A percentile compares a stretch with the other conserved stretches of the same genome.
These are phyloP conservation scores for Syrista parreyssii DNA, from an alignment of 2,888 invertebrate species.

Conservation along the genomic window DNA sequence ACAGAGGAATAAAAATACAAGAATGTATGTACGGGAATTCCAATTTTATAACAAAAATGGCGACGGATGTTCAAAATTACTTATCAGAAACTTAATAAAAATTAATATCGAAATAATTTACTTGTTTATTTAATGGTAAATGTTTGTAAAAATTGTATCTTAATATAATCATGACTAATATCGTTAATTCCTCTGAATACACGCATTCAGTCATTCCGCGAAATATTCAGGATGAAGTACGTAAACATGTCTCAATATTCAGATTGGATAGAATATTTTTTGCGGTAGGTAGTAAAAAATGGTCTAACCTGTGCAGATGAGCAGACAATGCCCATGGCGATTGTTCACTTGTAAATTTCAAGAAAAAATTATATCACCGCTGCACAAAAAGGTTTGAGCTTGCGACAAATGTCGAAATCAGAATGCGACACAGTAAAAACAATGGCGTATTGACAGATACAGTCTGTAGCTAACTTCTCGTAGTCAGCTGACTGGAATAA, in stretches of 20 bases:
- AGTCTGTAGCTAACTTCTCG: conserved; percentile 28
- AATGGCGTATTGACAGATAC: conserved; percentile 32
- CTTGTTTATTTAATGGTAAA: neutral
- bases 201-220: neutral
- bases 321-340: conserved; percentile 56
- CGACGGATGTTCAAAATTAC: neutral
- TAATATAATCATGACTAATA: neutral
- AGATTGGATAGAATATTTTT: conserved; percentile 7
- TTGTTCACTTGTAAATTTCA: neutral
- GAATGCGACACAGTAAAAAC: conserved; percentile 23
- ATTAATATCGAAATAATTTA: neutral
- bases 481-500: conserved; percentile 36
- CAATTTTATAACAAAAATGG: neutral
- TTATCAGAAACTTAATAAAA: neutral
- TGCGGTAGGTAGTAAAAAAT: conserved; percentile 6
- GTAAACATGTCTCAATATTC: neutral
- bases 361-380: neutral
- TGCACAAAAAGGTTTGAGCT: neutral
- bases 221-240: neutral
- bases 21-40: neutral
- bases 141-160: neutral
- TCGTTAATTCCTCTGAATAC: neutral
- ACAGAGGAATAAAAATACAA: conserved; percentile 3
- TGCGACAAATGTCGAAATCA: neutral
- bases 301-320: conserved; percentile 57